Evolutionary conservation across 2,888 invertebrate genomes (phyloP), one percentile per base, ranked within the genome.

Genomic region (Melanotus villosus): DNA sequence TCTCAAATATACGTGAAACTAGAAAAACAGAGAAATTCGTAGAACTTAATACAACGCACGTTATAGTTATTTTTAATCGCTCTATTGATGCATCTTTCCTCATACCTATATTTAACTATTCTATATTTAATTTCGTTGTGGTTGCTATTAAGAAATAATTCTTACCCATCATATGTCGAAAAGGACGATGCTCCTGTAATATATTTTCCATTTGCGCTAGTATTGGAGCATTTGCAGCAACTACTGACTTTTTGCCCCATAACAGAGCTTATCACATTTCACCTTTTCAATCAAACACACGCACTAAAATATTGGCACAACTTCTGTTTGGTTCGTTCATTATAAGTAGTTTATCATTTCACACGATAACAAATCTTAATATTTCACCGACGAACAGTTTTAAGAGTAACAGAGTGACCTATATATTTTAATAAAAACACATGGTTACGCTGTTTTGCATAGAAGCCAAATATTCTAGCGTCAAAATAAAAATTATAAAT

Each of bases 221-320:
- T 77, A 71, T 79, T 80, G 52, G 78, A 80, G 76, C 85, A 85
- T 75, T 82, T 83, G 74, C 85, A 85, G 74, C 85, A 85, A 75
- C 83, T 84, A 64, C 84, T 84, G 30, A 85, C 84, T 79, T 84
- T 85, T 71, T 84, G 84, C 56, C 85, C 85, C 85, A 85, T 85
- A 9, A 64, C 16, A 10, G n/a, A 34, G 0, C 19, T 50, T 7
- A 38, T 32, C 50, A 60, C 45, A 43, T 32, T 7, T 26, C 26
- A 26, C 26, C 19, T 30, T 50, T 30, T 58, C 6, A 23, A 50
- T 21, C 26, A 21, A 64, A 50, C 63, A 41, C 41, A 7, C 18
- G 1, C 34, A n/a, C n/a, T n/a, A n/a, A n/a, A n/a, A n/a, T n/a
- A n/a, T n/a, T n/a, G n/a, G n/a, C n/a, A n/a, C n/a, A 3, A 72